A percentile compares a stretch with the other conserved stretches of the same genome.
These are phyloP conservation scores for Meiosimyza decipiens DNA, from an alignment of 2,888 invertebrate genomes.

Conservation along the genomic window DNA sequence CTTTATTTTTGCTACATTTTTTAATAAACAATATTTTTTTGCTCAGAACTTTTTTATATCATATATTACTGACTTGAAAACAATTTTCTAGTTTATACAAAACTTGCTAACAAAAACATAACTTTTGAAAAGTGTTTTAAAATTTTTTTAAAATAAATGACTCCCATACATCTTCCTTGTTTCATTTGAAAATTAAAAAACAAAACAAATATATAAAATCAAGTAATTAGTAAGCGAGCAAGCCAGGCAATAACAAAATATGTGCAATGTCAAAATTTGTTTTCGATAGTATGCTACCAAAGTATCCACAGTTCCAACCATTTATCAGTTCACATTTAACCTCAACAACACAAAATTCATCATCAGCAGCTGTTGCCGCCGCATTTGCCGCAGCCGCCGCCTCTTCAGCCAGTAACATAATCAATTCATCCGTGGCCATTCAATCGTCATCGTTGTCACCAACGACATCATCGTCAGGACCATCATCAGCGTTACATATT, in stretches of 20 bases:
- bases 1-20: conserved; percentile 6
- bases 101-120: no score
- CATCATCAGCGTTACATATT: conserved; percentile 41
- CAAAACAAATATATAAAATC: conserved; percentile 5
- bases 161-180: no score
- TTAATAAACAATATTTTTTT: neutral
- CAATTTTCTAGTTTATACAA: no score
- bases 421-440: conserved; percentile 61
- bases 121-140: no score
- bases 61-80: no score
- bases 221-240: conserved; percentile 33
- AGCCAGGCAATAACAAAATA: conserved; percentile 56
- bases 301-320: conserved; percentile 83
- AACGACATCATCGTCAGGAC: conserved; percentile 54
- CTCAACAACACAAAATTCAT: conserved; percentile 70
- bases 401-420: conserved; percentile 52
- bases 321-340: conserved; percentile 68
- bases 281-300: conserved; percentile 97
- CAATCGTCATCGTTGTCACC: conserved; percentile 57
- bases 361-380: conserved; percentile 79
- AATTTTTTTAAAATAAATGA: no score
- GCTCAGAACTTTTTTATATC: no score
- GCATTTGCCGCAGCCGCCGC: conserved; percentile 64
- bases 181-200: no score
- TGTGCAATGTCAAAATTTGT: conserved; percentile 96